Evolutionary conservation across 2,888 invertebrate genomes (phyloP).

Genomic region (Diplolepis rosae): DNA sequence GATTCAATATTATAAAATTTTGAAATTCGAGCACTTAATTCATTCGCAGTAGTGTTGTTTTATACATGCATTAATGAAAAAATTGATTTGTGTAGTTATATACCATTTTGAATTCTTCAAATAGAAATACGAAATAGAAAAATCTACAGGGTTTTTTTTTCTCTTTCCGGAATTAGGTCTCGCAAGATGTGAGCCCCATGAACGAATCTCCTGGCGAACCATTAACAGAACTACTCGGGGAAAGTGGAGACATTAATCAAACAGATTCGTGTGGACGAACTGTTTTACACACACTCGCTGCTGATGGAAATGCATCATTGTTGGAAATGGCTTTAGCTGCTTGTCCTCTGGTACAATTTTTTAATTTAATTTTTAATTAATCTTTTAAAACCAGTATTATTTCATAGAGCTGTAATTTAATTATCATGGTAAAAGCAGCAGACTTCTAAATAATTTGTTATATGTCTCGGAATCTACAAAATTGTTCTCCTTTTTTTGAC

Average conservation of each 20-base stretch:
- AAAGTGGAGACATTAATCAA: conserved; percentile 75
- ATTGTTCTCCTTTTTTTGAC: too few species aligned
- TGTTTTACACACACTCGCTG: conserved; percentile 84
- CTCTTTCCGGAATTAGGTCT: conserved; percentile 57
- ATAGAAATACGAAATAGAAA: background rate
- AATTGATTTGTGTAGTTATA: background rate
- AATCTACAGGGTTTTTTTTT: conserved; percentile 3
- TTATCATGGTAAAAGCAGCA: too few species aligned
- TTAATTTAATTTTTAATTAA: too few species aligned
- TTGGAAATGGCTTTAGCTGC: conserved; percentile 80
- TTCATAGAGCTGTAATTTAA: too few species aligned
- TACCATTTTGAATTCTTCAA: background rate
- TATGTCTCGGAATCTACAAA: too few species aligned
- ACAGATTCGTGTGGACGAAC: conserved; percentile 80
- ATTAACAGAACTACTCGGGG: conserved; percentile 72
- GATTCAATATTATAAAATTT: too few species aligned
- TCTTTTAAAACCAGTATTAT: too few species aligned
- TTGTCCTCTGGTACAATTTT: conserved; percentile 74
- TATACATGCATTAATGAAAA: too few species aligned
- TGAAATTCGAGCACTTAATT: too few species aligned
- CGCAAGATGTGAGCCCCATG: conserved; percentile 70
- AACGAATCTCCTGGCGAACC: conserved; percentile 72
- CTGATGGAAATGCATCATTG: conserved; percentile 83
- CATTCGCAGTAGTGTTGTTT: too few species aligned
- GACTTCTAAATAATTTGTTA: too few species aligned